Evolutionary conservation across 30 jellyfish, hydroid and myxozoan species (phyloP).

Genomic region (Haliclystus octoradiatus): DNA sequence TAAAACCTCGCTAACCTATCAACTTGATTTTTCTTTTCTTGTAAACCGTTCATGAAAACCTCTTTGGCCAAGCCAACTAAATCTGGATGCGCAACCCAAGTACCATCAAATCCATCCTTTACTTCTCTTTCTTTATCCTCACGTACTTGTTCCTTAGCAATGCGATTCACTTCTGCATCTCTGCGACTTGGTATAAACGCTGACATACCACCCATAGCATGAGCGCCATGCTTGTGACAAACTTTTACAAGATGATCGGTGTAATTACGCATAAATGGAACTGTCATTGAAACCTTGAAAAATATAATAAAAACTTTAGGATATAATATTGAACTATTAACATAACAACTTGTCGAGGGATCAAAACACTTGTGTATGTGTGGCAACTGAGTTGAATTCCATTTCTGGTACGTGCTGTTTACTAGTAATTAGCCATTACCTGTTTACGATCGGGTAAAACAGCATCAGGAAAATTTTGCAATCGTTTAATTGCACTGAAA

Average conservation of each 20-base stretch:
- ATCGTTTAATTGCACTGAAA: slow-evolving; percentile 71
- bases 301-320: no score
- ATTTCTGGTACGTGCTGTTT: no score
- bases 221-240: slow-evolving; percentile 85
- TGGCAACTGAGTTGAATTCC: no score
- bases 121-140: slow-evolving; percentile 74
- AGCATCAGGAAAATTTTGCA: slow-evolving; percentile 60
- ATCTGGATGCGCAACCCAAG: slow-evolving; percentile 98
- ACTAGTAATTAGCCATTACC: no score
- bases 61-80: slow-evolving; percentile 69
- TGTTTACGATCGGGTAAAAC: slow-evolving; percentile 75
- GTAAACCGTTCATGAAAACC: slow-evolving; percentile 44
- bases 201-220: slow-evolving; percentile 98
- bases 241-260: slow-evolving; percentile 75
- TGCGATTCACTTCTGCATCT: slow-evolving; percentile 66
- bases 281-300: slow-evolving; percentile 83
- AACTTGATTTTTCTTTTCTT: slow-evolving; percentile 47
- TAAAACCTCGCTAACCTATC: slow-evolving; percentile 28
- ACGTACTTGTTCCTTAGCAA: slow-evolving; percentile 75
- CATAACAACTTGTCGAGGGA: no score
- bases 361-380: no score
- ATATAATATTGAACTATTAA: no score
- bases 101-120: slow-evolving; percentile 79
- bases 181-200: slow-evolving; percentile 94
- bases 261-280: slow-evolving; percentile 73